These are phyloP conservation scores for Hyposoter dolosus DNA, from an alignment of 2,888 invertebrate genomes.

Conservation along the genomic window DNA sequence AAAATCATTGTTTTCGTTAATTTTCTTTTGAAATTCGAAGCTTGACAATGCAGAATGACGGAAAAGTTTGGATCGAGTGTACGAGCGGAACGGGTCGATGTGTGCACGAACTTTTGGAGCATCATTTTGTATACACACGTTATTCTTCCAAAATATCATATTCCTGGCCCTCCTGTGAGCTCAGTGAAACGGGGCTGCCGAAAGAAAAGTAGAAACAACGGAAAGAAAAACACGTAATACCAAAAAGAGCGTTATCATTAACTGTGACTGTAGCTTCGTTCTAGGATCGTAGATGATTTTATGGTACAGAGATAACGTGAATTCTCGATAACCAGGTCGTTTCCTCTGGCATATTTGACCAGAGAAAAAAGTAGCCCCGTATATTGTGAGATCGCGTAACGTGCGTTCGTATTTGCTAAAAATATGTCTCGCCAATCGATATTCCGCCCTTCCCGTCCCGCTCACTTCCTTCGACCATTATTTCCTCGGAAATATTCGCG, in stretches of 20 bases:
- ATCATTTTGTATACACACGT: conserved; percentile 14
- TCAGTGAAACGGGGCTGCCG: conserved; percentile 42
- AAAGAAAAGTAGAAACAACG: conserved; percentile 21
- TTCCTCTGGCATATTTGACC: conserved; percentile 10
- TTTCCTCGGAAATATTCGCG: conserved; percentile 5
- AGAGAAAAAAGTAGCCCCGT: conserved; percentile 5
- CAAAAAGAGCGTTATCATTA: conserved; percentile 29
- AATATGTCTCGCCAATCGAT: conserved; percentile 43
- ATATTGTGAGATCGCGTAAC: conserved; percentile 1
- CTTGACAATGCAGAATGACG: not conserved
- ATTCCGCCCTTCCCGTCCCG: conserved; percentile 17
- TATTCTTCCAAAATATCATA: conserved; percentile 50
- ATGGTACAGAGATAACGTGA: conserved; percentile 38
- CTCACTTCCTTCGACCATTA: not conserved
- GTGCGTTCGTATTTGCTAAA: conserved; percentile 30
- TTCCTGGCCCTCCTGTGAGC: conserved; percentile 33
- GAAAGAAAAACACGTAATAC: conserved; percentile 19
- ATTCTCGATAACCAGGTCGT: conserved; percentile 25
- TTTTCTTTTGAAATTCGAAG: not conserved
- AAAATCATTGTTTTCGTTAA: not conserved
- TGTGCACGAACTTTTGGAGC: conserved; percentile 17
- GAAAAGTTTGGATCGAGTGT: not conserved
- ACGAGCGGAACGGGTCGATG: not conserved
- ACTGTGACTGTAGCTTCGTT: conserved; percentile 57
- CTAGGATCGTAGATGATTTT: conserved; percentile 45